These are phyloP conservation scores for Corvus hawaiiensis DNA, from an alignment of 2,113 vertebrate genomes.

Conservation along the genomic window DNA sequence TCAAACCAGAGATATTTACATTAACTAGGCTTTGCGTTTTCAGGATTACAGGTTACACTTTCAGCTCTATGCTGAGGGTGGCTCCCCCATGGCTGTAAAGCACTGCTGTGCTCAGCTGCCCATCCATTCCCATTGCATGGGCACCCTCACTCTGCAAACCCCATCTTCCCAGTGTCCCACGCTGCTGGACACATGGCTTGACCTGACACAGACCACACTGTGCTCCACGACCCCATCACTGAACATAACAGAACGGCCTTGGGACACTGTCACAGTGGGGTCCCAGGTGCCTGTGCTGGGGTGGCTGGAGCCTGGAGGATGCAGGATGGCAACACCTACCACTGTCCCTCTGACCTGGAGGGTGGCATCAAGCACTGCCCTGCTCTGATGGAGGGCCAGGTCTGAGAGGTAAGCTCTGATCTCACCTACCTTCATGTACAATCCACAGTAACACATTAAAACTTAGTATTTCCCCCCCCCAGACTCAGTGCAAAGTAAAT, in stretches of 20 bases:
- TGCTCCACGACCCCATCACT: fast-evolving
- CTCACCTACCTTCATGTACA: neutral
- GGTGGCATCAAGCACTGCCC: fast-evolving
- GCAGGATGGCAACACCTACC: neutral
- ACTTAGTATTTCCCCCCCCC: fast-evolving
- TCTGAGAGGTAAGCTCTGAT: neutral
- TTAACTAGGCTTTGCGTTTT: neutral
- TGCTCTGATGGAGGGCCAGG: neutral
- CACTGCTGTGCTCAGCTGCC: neutral
- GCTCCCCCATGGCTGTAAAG: fast-evolving
- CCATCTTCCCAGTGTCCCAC: neutral
- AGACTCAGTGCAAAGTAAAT: neutral
- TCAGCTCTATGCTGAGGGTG: neutral
- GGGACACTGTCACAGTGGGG: neutral
- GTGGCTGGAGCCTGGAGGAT: neutral
- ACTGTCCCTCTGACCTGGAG: neutral
- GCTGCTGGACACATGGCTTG: fast-evolving
- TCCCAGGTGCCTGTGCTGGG: neutral
- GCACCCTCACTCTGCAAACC: neutral
- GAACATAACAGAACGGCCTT: fast-evolving
- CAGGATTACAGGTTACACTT: neutral
- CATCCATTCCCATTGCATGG: neutral
- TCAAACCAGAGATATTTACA: neutral
- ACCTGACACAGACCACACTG: fast-evolving
- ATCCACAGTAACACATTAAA: neutral